These are phyloP conservation scores for Cinara cedri DNA, from an alignment of 2,888 invertebrate genomes.

Conservation along the genomic window DNA sequence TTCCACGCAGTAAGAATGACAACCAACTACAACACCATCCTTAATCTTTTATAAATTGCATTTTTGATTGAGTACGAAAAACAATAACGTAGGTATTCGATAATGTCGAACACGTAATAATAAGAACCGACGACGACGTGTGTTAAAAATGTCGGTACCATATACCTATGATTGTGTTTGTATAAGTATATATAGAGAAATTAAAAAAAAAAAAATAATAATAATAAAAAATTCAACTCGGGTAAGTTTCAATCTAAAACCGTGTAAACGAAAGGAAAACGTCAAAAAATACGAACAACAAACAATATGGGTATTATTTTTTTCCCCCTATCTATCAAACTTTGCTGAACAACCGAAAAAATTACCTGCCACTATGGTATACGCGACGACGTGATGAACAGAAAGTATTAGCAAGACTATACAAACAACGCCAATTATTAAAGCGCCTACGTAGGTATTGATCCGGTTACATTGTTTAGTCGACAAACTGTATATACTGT, in stretches of 20 bases:
- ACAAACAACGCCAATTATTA: neutral
- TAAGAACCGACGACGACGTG: too few species aligned
- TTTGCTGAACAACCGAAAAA: neutral
- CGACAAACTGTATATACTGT: too few species aligned
- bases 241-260: neutral
- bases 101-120: too few species aligned
- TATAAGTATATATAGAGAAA: neutral
- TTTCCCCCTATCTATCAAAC: neutral
- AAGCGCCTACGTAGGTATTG: neutral
- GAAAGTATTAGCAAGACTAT: neutral
- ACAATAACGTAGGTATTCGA: too few species aligned
- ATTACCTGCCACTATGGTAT: neutral
- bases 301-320: neutral
- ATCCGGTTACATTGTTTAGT: too few species aligned
- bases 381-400: neutral
- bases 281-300: too few species aligned
- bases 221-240: neutral
- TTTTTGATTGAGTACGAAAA: too few species aligned
- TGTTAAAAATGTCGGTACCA: constrained; percentile 4
- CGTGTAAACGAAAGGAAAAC: too few species aligned
- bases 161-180: neutral
- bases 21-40: too few species aligned
- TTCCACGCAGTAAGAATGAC: too few species aligned
- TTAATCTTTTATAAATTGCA: too few species aligned
- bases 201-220: constrained; percentile 14